Base-by-base conservation (phyloP, 2,888 invertebrate species). In the Metopia argyrocephala region DNA sequence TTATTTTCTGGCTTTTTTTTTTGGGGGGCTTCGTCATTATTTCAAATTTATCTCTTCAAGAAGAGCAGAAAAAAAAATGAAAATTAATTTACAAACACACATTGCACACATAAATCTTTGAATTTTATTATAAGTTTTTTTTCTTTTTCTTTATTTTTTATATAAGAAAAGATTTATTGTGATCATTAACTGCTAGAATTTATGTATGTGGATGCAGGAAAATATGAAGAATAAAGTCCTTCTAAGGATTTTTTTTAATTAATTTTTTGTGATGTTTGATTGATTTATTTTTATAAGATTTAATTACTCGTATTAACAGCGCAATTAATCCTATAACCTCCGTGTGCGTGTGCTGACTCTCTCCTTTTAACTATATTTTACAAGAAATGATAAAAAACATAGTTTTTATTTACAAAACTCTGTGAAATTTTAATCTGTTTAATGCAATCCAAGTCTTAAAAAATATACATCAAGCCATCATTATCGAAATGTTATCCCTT, bases 81-180 rank as follows among this genome's bases (percentile, higher is more conserved):
- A 61, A 75, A 75, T 75, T 75, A 75, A 75, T 75, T 75, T 68
- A 61, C 52, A 61, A 61, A 31, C 3, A 31, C 12, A 31, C 31
- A 38, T 38, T 12, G 6, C 15, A 38, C 38, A 12, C 15, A 15
- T 4, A 38, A 9, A 31, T 9, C 2, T 12, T 12, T 31, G 31
- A 7, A 12, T 31, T 12, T 3, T 3, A 31, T 12, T 31, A 31
- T 12, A 31, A 12, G 12, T 31, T 48, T 48, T 23, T 23, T 15
- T 38, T 2, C 3, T n/a, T 1, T 46, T 45, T 7, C 25, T 28
- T 50, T 65, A 21, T 31, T 20, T n/a, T n/a, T n/a, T n/a, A n/a
- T n/a, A n/a, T n/a, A n/a, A n/a, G 4, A 31, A n/a, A 38, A 54
- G 52, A 54, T 66, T 54, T 66, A 66, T 64, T 48, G 27, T 27